Base-by-base conservation (phyloP, 2,888 invertebrate species). In the Anarsia innoxiella region DNA sequence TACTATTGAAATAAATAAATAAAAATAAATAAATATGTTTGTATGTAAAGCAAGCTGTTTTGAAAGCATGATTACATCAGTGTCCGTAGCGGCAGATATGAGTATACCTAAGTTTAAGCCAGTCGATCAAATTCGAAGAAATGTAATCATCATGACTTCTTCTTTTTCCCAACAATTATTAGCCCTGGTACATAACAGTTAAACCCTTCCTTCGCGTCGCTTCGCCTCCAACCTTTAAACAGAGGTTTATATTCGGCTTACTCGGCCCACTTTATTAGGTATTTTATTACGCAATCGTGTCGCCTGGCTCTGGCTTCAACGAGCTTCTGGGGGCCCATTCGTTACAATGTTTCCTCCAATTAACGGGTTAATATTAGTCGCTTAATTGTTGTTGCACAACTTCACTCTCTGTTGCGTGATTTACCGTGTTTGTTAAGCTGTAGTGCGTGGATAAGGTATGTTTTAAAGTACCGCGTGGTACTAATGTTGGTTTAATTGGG, bases 341-440 rank as follows among this genome's bases (percentile, higher is more conserved):
- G 56, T 66, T 64, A 64, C 63, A 48, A 44, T 54, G 62, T 59
- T 56, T 58, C 51, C 47, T 55, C 56, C 66, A 69, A 73, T 73
- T 70, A 72, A 64, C 58, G 54, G 50, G 52, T 49, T 58, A 57
- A 61, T 67, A 65, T 65, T 60, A 56, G 51, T 50, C 47, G 45
- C 57, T 52, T 70, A 69, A 70, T 63, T 66, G 67, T 66, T 67
- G 66, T 66, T 68, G 48, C 50, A 48, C 54, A 66, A 69, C 57
- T 66, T 59, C 51, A 58, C 59, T 60, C 56, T 59, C 49, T 38
- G 30, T 26, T 39, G 37, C 30, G 53, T 60, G 52, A 64, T 62
- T 65, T 58, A 63, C 46, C 26, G 33, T 12, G 29, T 39, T 31
- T 38, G 36, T 37, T 38, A n/a, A n/a, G n/a, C n/a, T n/a, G n/a